phyloP scores from a whole-genome alignment of 2,797 vertebrate genomes.

The Sus cebifrons region DNA sequence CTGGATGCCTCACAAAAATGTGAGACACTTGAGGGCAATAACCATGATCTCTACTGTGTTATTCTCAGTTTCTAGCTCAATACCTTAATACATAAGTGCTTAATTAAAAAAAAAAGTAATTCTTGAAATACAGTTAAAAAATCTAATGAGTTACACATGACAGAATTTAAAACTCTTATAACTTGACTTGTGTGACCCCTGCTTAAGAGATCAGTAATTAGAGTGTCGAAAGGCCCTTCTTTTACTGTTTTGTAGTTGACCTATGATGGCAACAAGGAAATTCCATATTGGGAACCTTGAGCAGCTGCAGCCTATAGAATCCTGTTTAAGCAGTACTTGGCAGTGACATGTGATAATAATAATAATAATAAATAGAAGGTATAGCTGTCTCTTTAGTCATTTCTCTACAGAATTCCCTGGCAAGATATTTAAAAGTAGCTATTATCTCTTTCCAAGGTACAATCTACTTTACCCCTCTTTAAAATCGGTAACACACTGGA shows the following conservation, averaged over 20 bases:
- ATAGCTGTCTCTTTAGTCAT: background rate
- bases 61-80: slow-evolving; percentile 55
- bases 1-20: slow-evolving; percentile 21
- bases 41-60: slow-evolving; percentile 9
- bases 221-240: background rate
- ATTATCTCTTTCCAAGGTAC: background rate
- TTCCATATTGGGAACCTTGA: slow-evolving; percentile 24
- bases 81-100: background rate
- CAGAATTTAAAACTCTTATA: background rate
- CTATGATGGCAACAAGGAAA: slow-evolving; percentile 33
- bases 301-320: background rate
- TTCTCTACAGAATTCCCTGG: background rate
- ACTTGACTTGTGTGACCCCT: background rate
- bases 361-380: background rate
- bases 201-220: background rate
- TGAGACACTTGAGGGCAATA: slow-evolving; percentile 10
- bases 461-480: background rate
- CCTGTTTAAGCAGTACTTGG: slow-evolving; percentile 4
- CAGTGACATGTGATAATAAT: background rate
- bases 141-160: background rate
- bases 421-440: slow-evolving; percentile 55
- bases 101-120: background rate
- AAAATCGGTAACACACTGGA: background rate
- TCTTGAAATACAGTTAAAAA: slow-evolving; percentile 42
- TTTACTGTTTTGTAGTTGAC: slow-evolving; percentile 50